Conservation (phyloP, 2,113 vertebrate species). For the Ceyx margarethae region DNA sequence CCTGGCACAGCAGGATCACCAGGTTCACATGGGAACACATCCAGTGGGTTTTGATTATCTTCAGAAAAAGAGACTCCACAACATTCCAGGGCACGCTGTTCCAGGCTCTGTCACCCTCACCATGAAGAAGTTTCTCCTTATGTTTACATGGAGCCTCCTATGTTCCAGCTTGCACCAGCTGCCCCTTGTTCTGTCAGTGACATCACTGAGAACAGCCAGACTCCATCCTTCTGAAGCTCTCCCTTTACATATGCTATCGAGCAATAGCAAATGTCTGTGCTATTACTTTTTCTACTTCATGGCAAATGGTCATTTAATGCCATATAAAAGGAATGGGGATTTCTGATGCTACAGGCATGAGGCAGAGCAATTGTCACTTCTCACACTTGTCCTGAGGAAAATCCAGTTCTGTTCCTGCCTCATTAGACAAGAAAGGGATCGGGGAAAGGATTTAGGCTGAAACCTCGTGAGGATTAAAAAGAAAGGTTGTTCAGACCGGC, state of each 20-base stretch:
- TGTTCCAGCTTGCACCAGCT: too few relatives aligned
- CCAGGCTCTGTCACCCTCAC: too few relatives aligned
- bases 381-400: not conserved
- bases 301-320: rapidly evolving
- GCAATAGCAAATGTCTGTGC: not conserved
- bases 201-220: too few relatives aligned
- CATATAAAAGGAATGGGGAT: not conserved
- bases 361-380: not conserved
- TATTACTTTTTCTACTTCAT: not conserved
- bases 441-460: not conserved
- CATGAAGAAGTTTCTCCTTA: too few relatives aligned
- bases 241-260: not conserved
- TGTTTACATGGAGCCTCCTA: too few relatives aligned
- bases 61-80: too few relatives aligned
- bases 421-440: rapidly evolving
- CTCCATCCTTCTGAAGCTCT: too few relatives aligned
- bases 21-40: too few relatives aligned
- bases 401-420: not conserved
- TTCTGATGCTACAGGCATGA: not conserved
- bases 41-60: too few relatives aligned
- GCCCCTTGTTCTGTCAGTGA: too few relatives aligned
- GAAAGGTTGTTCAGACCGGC: not conserved
- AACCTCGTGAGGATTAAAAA: not conserved
- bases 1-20: too few relatives aligned
- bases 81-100: too few relatives aligned